These are phyloP conservation scores for Eilema sororculum DNA, from an alignment of 2,888 invertebrate species.

Conservation along the genomic window DNA sequence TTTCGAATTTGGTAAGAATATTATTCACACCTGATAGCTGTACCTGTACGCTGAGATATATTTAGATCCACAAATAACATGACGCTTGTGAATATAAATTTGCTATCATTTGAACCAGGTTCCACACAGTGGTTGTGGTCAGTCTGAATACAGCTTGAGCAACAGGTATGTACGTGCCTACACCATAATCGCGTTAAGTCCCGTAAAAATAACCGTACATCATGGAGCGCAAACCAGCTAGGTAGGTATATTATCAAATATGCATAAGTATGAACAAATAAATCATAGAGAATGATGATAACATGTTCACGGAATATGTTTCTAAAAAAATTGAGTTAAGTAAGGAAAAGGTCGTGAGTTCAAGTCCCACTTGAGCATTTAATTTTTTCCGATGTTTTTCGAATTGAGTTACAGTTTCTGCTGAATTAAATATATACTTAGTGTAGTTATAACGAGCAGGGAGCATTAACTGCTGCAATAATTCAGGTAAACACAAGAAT, in stretches of 20 bases:
- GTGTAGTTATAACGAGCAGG: no score
- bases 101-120: not conserved
- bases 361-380: no score
- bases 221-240: not conserved
- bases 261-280: not conserved
- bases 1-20: no score
- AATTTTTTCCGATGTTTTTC: no score
- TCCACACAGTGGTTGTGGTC: not conserved
- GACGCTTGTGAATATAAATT: not conserved
- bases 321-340: not conserved
- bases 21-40: no score
- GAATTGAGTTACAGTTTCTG: no score
- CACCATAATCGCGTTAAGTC: not conserved
- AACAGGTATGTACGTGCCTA: not conserved
- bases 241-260: not conserved
- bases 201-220: not conserved
- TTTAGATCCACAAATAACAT: not conserved
- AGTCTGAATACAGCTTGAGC: conserved; percentile 1
- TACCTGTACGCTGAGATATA: not conserved
- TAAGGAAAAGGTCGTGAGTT: no score
- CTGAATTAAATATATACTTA: no score
- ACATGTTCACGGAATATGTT: not conserved
- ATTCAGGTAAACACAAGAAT: no score
- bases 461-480: no score
- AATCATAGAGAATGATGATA: not conserved